Evolutionary conservation across 2,888 invertebrate genomes (phyloP).

Genomic region (Lydus trimaculatus): DNA sequence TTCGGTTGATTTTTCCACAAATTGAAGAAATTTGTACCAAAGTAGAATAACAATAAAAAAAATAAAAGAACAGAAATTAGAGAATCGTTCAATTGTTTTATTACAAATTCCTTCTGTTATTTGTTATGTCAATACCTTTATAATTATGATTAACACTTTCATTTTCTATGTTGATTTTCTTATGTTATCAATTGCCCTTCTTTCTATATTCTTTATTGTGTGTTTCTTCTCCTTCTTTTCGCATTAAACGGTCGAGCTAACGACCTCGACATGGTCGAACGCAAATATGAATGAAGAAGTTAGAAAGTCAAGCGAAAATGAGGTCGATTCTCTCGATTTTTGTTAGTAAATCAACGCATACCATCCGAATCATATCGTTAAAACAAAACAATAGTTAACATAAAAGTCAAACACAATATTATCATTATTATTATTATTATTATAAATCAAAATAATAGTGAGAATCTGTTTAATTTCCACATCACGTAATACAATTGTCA

Average conservation of each 20-base stretch:
- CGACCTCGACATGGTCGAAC: constrained; percentile 11
- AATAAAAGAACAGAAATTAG: too few relatives aligned
- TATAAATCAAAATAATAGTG: background rate
- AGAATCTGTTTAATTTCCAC: background rate
- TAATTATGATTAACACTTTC: background rate
- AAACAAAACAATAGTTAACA: background rate
- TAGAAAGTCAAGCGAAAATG: constrained; percentile 8
- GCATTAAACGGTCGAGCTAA: background rate
- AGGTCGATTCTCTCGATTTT: constrained; percentile 11
- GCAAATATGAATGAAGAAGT: constrained; percentile 5
- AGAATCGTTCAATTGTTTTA: too few relatives aligned
- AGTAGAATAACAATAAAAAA: too few relatives aligned
- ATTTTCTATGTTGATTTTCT: background rate
- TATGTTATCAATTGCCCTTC: background rate
- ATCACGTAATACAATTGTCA: background rate
- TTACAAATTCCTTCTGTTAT: background rate
- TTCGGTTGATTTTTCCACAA: too few relatives aligned
- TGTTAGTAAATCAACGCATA: background rate
- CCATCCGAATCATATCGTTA: background rate
- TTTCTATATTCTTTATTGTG: background rate
- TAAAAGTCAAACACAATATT: background rate
- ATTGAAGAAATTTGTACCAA: too few relatives aligned
- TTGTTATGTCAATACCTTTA: background rate
- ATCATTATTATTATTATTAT: background rate
- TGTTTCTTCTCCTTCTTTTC: background rate